A percentile compares a stretch with the other conserved stretches of the same genome.
These are phyloP conservation scores for Phylloscopus trochiloides DNA, from an alignment of 2,113 vertebrate species.

Conservation along the genomic window DNA sequence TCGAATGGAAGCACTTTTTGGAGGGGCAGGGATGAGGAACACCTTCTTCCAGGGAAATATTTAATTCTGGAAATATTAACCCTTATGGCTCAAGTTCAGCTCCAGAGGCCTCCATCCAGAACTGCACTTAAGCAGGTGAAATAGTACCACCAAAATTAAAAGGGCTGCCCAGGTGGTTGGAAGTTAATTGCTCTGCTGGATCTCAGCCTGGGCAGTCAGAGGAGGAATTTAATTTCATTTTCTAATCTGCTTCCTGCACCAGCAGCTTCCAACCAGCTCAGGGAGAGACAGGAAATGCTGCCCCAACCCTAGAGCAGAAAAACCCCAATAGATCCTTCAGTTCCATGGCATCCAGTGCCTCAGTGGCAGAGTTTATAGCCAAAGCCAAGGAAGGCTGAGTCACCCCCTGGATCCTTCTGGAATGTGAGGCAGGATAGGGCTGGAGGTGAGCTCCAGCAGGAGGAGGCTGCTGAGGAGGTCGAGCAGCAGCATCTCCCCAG, in stretches of 20 bases:
- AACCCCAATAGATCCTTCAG: accelerated
- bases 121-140: background rate
- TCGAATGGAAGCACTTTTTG: background rate
- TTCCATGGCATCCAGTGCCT: background rate
- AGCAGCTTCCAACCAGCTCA: background rate
- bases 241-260: background rate
- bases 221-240: background rate
- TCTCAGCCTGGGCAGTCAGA: background rate
- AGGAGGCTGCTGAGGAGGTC: background rate
- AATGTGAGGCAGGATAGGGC: background rate
- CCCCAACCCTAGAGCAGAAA: background rate
- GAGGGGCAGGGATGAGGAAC: background rate
- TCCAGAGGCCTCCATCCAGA: background rate
- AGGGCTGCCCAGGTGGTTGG: background rate
- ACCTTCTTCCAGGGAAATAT: background rate
- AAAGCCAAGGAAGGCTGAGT: background rate
- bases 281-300: background rate
- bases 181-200: background rate
- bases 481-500: background rate
- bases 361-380: accelerated
- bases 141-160: background rate
- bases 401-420: background rate
- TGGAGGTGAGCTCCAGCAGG: background rate
- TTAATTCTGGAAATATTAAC: background rate
- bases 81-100: background rate